phyloP scores from a whole-genome alignment of 2,888 invertebrate genomes.

The Argynnis bischoffii region DNA sequence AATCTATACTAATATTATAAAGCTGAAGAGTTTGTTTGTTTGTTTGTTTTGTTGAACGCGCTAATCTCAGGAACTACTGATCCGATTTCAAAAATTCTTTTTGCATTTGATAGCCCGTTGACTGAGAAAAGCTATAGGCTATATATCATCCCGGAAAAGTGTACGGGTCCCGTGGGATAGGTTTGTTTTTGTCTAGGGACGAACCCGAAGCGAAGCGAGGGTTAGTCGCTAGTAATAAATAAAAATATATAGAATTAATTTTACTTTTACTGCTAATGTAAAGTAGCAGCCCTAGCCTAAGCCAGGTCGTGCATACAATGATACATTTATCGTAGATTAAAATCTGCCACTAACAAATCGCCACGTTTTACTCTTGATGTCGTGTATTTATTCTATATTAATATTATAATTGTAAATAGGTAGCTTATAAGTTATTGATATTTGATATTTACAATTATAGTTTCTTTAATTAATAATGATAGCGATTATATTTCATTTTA shows the following conservation, averaged over 20 bases:
- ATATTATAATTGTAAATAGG: constrained; percentile 39
- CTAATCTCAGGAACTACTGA: too few relatives aligned
- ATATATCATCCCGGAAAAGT: too few relatives aligned
- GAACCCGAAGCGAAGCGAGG: too few relatives aligned
- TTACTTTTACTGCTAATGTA: neutral
- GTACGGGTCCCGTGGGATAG: too few relatives aligned
- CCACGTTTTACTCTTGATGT: constrained; percentile 50
- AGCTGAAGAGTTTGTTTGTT: too few relatives aligned
- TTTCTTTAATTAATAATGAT: neutral
- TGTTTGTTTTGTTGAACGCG: too few relatives aligned
- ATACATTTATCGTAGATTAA: constrained; percentile 68
- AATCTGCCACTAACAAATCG: constrained; percentile 69
- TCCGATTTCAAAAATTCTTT: too few relatives aligned
- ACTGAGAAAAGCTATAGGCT: too few relatives aligned
- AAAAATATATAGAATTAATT: neutral
- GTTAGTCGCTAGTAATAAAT: too few relatives aligned
- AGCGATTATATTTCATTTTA: neutral
- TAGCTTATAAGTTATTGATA: constrained; percentile 27
- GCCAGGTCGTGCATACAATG: constrained; percentile 51
- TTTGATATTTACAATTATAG: constrained; percentile 15
- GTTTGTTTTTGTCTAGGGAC: too few relatives aligned
- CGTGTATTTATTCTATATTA: constrained; percentile 37
- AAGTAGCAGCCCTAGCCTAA: constrained; percentile 16
- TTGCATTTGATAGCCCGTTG: too few relatives aligned
- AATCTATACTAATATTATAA: too few relatives aligned